Percentiles rank a stretch among this genome's conserved stretches.
These are phyloP conservation scores for Bubo bubo DNA, from an alignment of 2,113 vertebrate genomes.

Conservation along the genomic window DNA sequence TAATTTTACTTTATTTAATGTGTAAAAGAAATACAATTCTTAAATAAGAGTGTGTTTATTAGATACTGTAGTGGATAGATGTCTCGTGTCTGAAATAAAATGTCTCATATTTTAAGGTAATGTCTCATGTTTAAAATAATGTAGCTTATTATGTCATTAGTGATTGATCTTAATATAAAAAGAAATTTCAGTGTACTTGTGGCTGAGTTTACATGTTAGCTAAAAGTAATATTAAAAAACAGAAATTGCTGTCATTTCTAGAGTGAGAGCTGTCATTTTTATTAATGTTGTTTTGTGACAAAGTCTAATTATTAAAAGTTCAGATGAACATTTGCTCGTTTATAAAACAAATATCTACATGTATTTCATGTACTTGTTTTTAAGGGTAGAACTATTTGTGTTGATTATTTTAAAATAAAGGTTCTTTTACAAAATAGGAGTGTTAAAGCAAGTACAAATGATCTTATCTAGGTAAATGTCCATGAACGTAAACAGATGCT, in stretches of 20 bases:
- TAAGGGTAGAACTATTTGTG: background rate
- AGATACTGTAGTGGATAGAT: background rate
- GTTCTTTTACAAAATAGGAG: background rate
- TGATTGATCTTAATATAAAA: background rate
- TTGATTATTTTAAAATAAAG: background rate
- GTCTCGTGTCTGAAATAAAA: background rate
- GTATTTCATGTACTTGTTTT: background rate
- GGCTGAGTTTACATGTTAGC: background rate
- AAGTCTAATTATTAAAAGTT: background rate
- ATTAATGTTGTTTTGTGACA: rapidly evolving
- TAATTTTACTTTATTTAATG: background rate
- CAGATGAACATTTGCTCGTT: background rate
- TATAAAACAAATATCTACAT: background rate
- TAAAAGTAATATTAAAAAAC: background rate
- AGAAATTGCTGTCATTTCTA: background rate
- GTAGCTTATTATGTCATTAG: background rate
- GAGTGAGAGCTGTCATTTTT: background rate
- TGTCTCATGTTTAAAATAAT: background rate
- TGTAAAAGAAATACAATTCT: background rate
- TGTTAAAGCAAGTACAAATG: background rate
- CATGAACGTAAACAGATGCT: background rate
- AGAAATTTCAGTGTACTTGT: background rate
- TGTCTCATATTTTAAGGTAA: background rate
- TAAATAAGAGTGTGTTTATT: background rate
- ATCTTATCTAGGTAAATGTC: background rate